These are phyloP conservation scores for Chlorodrepanis virens DNA, from an alignment of 2,113 vertebrate genomes.

Conservation along the genomic window DNA sequence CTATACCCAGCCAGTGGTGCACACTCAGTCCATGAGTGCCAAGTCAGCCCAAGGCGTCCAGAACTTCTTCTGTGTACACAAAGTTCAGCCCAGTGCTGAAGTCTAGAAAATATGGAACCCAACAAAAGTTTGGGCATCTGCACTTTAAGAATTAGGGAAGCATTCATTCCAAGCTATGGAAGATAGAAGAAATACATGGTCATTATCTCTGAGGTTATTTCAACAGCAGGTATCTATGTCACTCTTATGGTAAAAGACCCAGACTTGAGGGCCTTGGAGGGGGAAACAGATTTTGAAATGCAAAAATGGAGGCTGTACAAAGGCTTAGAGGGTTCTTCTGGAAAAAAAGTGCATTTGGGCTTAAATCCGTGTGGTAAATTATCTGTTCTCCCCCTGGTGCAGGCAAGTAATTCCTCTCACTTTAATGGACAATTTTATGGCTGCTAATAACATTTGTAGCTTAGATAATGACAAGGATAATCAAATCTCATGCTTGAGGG, in stretches of 20 bases:
- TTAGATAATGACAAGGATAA: conserved; percentile 74
- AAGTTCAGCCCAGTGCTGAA: neutral
- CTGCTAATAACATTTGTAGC: conserved; percentile 73
- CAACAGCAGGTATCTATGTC: neutral
- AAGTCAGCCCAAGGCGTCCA: neutral
- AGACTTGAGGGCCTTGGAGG: neutral
- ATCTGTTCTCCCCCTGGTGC: conserved; percentile 50
- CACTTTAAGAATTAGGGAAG: neutral
- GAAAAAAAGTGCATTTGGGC: neutral
- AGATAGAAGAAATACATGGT: neutral
- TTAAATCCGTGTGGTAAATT: conserved; percentile 60
- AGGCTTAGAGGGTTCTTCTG: neutral
- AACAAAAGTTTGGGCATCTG: neutral
- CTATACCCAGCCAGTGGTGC: neutral
- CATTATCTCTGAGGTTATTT: neutral
- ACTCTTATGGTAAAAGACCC: neutral
- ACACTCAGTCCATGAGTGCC: neutral
- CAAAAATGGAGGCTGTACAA: neutral
- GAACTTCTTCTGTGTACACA: neutral
- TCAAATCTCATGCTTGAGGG: conserved; percentile 70
- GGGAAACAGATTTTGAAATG: neutral
- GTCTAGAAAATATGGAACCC: neutral
- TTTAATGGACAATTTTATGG: conserved; percentile 73
- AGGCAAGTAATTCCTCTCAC: conserved; percentile 66
- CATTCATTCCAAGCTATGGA: neutral